Base-by-base conservation (phyloP, 2,797 vertebrate genomes). In the Pseudochaenichthys georgianus region DNA sequence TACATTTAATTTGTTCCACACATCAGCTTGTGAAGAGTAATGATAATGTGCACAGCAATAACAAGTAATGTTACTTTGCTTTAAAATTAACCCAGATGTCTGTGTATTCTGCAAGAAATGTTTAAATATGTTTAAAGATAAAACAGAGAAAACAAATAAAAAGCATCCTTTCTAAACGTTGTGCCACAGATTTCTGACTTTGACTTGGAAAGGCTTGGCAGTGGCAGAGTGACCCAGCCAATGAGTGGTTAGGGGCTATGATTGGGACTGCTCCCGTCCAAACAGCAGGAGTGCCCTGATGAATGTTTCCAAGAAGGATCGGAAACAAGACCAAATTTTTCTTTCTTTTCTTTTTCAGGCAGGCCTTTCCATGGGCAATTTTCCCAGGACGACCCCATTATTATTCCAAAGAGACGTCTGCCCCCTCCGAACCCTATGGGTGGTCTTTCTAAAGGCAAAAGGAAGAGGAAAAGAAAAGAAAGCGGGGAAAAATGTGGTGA, bases 301-400 rank as follows among this genome's bases (percentile, higher is more conserved):
- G 86, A 93, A 94, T 93, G 89, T 89, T 92, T 91, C 89, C 55
- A 65, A 90, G 82, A 87, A 75, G 88, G 85, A 93, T 93, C 93
- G 90, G 93, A 95, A 94, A 93, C 90, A 79, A 89, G 89, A 93
- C 84, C 88, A 91, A 88, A 91, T 94, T 94, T 95, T 90, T 93
- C 89, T 91, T 89, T 77, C 55, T 64, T 70, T 53, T 8, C 68
- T 87, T 89, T 82, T 82, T 80, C 71, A 91, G 90, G 85, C 89
- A 86, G 84, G 88, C 89, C 89, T 91, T 93, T 94, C 89, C 89
- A 84, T 86, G 92, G 93, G 93, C 93, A 94, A 81, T 89, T 95
- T 95, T 95, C 94, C 94, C 93, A 94, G 94, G 92, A 93, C 92
- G 90, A 91, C 87, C 90, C 91, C 89, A 95, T 95, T 95, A 95